These are phyloP conservation scores for Bombus consobrinus DNA, from an alignment of 1,140 invertebrate genomes.

Conservation along the genomic window DNA sequence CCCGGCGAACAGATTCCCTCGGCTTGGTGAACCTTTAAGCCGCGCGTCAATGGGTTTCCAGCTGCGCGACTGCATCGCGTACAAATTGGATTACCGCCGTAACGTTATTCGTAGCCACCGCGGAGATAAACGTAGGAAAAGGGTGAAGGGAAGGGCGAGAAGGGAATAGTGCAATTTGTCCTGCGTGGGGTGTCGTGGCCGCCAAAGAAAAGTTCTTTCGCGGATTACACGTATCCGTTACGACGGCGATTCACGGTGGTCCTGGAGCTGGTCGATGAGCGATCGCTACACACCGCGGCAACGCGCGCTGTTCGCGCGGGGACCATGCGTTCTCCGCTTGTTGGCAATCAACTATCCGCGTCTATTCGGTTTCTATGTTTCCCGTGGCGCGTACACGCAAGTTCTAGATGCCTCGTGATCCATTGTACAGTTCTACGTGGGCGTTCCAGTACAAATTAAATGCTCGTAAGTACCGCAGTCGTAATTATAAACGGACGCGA, in stretches of 20 bases:
- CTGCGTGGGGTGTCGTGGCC: conserved; percentile 49
- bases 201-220: conserved; percentile 43
- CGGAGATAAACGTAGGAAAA: background rate
- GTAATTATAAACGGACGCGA: conserved; percentile 2
- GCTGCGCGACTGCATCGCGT: conserved; percentile 60
- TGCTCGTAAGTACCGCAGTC: background rate
- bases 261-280: conserved; percentile 46
- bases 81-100: conserved; percentile 65
- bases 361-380: conserved; percentile 51
- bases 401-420: background rate
- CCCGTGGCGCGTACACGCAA: conserved; percentile 40
- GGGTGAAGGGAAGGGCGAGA: too few species aligned
- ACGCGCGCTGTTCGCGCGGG: conserved; percentile 50
- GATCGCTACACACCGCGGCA: conserved; percentile 59
- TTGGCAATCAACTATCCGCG: conserved; percentile 58
- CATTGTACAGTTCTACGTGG: conserved; percentile 38
- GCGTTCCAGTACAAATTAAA: conserved; percentile 40
- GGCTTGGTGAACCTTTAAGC: conserved; percentile 40
- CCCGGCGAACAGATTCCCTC: conserved; percentile 23
- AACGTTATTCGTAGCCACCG: conserved; percentile 34
- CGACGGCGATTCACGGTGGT: conserved; percentile 50
- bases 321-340: conserved; percentile 52
- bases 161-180: conserved; percentile 54
- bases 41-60: conserved; percentile 62
- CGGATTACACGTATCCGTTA: conserved; percentile 38